Base-by-base conservation (phyloP, 2,888 invertebrate genomes). In the Mechanitis mazaeus region DNA sequence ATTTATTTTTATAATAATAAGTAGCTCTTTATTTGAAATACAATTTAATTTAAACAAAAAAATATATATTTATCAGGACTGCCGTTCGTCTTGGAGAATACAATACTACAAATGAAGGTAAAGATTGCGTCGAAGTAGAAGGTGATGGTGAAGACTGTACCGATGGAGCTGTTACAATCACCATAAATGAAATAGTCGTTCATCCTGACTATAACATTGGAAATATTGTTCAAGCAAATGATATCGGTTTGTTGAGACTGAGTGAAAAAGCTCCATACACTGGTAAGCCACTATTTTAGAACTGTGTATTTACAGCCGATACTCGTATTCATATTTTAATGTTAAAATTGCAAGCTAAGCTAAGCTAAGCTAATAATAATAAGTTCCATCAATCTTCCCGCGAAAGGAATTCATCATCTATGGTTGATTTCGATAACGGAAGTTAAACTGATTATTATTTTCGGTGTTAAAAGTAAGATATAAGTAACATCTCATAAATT, bases 81-180 rank as follows among this genome's bases (percentile, higher is more conserved):
- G 20, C 33, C 11, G 78, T 69, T 47, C 80, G 82, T 54, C 74
- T 85, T 28, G 83, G 84, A 5, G 84, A 85, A 68, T 84, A 82
- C 66, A 78, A 85, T 59, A 56, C 77, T 35, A 68, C 73, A 3
- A 60, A 74, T 4, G 68, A 74, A 5, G 63, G 66, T 1, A 58
- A 58, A 45, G 84, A 85, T 59, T 79, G 80, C 68, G 73, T 77
- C 0, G 60, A 55, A 3, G 76, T 70, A 1, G 69, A 73, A 2
- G 77, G 77, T 56, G 72, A 75, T 5, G 72, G 72, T 11, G 67
- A 64, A 2, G 62, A 72, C 0, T 42, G 60, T 28, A 53, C 67
- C 33, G 58, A 64, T 0, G 56, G 60, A 71, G n/a, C 54, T 12
- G 12, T 59, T 11, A 12, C 12, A 28, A 60, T 69, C 38, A 35